Evolutionary conservation across 1,140 invertebrate species (phyloP).

Genomic region (Aphelinus atriplicis): DNA sequence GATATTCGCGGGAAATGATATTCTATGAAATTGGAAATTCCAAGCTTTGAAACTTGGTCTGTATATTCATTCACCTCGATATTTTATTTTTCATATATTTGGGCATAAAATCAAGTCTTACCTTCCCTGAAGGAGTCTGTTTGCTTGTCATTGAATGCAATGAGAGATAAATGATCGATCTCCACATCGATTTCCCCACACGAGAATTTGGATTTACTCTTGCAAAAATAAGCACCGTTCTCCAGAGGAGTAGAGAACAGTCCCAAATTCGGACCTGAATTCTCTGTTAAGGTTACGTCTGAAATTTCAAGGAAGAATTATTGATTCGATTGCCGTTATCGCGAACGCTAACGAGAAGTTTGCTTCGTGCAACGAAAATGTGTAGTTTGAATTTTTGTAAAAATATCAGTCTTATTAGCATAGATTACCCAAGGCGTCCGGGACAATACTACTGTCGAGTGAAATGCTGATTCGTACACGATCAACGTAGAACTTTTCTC

Average conservation of each 20-base stretch:
- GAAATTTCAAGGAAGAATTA: background rate
- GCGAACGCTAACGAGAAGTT: no score
- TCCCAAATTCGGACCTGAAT: slow-evolving; percentile 6
- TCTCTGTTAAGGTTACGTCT: slow-evolving; percentile 21
- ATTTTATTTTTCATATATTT: no score
- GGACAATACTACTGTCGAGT: slow-evolving; percentile 3
- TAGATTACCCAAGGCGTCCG: no score
- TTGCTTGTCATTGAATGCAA: slow-evolving; percentile 40
- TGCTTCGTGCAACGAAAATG: no score
- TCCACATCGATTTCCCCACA: slow-evolving; percentile 17
- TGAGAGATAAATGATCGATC: slow-evolving; percentile 37
- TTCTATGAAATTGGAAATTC: no score
- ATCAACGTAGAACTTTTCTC: slow-evolving; percentile 18
- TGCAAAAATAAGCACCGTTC: slow-evolving; percentile 39
- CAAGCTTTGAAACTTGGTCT: no score
- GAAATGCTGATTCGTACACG: slow-evolving; percentile 4
- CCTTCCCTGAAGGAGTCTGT: slow-evolving; percentile 20
- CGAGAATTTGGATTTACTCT: slow-evolving; percentile 1
- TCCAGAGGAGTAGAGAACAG: slow-evolving; percentile 31
- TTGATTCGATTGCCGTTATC: no score
- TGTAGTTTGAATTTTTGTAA: no score
- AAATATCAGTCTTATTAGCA: no score
- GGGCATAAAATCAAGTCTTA: slow-evolving; percentile 11
- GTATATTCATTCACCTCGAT: no score
- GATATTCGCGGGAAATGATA: no score